phyloP scores from a whole-genome alignment of 1,140 invertebrate genomes.

The Cardiocondyla obscurior region DNA sequence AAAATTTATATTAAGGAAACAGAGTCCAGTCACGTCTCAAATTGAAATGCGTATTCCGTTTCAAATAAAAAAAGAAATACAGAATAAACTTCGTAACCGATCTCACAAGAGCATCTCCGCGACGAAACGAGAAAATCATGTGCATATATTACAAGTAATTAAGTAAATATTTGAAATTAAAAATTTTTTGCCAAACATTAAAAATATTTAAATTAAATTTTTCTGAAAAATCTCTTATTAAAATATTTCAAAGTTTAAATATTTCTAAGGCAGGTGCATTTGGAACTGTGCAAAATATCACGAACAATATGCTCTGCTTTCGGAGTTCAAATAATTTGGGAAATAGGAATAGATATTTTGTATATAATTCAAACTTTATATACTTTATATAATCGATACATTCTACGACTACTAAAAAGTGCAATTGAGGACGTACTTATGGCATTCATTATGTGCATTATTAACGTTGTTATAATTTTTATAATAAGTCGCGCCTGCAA shows the following conservation, averaged over 20 bases:
- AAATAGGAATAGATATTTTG: background rate
- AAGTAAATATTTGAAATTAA: slow-evolving; percentile 27
- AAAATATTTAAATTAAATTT: too few relatives aligned
- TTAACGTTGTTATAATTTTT: background rate
- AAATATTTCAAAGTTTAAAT: too few relatives aligned
- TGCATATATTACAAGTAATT: slow-evolving; percentile 13
- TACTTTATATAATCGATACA: slow-evolving; percentile 13
- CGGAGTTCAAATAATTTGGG: slow-evolving; percentile 8
- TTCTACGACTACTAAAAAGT: accelerated
- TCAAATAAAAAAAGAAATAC: background rate
- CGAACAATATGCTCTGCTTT: slow-evolving; percentile 9
- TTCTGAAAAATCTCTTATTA: too few relatives aligned
- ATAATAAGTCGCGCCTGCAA: slow-evolving; percentile 6
- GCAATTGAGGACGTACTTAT: too few relatives aligned
- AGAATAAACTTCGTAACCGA: background rate
- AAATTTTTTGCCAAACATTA: too few relatives aligned
- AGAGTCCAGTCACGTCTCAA: background rate
- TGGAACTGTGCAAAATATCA: slow-evolving; percentile 46
- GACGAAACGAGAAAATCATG: background rate
- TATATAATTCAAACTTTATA: background rate
- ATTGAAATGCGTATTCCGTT: background rate
- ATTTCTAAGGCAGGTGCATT: slow-evolving; percentile 53
- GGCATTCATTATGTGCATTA: accelerated
- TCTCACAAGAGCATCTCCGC: background rate
- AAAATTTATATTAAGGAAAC: too few relatives aligned